phyloP scores from a whole-genome alignment of 37 sponge, comb jelly and placozoan genomes.

The Eunapius fragilis region DNA sequence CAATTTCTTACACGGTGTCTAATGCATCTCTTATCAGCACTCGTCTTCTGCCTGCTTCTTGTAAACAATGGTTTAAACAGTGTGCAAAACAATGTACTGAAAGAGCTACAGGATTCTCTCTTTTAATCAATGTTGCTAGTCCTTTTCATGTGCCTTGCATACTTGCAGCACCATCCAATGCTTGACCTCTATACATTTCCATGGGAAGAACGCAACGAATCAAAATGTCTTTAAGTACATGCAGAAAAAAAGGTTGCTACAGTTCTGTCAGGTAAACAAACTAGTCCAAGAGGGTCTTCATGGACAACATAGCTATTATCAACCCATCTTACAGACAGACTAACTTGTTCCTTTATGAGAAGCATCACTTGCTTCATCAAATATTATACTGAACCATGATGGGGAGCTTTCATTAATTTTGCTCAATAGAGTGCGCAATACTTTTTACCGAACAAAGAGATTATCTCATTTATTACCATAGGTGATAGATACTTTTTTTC shows the following conservation, averaged over 20 bases:
- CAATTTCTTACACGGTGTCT: slow-evolving; percentile 51
- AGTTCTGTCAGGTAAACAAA: slow-evolving; percentile 65
- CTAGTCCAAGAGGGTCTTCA: slow-evolving; percentile 54
- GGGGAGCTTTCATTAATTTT: slow-evolving; percentile 11
- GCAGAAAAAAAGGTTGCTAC: slow-evolving; percentile 51
- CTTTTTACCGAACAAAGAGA: slow-evolving; percentile 34
- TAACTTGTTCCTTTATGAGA: slow-evolving; percentile 58
- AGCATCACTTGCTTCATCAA: slow-evolving; percentile 66
- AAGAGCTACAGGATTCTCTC: slow-evolving; percentile 55
- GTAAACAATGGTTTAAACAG: slow-evolving; percentile 60
- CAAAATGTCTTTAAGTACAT: slow-evolving; percentile 51
- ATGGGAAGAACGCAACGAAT: slow-evolving; percentile 67
- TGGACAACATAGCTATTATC: slow-evolving; percentile 44
- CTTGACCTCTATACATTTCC: slow-evolving; percentile 48
- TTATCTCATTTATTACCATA: slow-evolving; percentile 32
- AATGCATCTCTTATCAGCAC: slow-evolving; percentile 38
- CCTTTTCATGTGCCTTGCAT: slow-evolving; percentile 62
- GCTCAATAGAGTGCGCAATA: slow-evolving; percentile 21
- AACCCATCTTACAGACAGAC: slow-evolving; percentile 55
- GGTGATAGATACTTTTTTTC: slow-evolving; percentile 36
- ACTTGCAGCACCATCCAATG: slow-evolving; percentile 58
- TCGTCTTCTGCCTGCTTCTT: slow-evolving; percentile 47
- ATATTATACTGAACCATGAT: slow-evolving; percentile 38
- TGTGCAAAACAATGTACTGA: slow-evolving; percentile 77
- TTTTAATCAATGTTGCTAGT: slow-evolving; percentile 51